These are phyloP conservation scores for Protosalanx chinensis DNA, from an alignment of 2,797 vertebrate species.

Conservation along the genomic window DNA sequence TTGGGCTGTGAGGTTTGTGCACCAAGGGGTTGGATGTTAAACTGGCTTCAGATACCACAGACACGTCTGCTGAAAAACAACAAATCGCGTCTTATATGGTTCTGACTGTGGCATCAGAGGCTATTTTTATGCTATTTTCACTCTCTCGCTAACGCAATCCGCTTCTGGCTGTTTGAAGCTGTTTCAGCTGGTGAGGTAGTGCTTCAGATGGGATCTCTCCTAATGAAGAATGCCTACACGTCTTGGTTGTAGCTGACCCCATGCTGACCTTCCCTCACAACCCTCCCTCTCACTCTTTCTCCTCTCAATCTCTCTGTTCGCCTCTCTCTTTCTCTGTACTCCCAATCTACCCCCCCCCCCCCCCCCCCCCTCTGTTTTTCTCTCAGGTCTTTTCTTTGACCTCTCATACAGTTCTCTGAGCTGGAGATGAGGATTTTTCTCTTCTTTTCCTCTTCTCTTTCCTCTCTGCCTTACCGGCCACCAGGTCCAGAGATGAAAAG, in stretches of 20 bases:
- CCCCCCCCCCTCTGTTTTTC: neutral
- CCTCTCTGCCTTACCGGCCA: neutral
- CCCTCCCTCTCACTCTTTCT: neutral
- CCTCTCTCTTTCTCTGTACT: conserved; percentile 14
- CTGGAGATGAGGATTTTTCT: neutral
- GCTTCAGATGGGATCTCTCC: conserved; percentile 6
- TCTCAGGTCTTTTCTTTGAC: neutral
- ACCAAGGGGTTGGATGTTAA: no score
- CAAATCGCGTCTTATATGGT: no score
- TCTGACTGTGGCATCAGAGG: no score
- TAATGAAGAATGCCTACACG: conserved; percentile 46
- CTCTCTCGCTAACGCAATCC: no score
- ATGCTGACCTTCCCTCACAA: neutral
- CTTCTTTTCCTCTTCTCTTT: no score
- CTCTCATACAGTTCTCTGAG: conserved; percentile 5
- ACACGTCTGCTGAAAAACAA: no score
- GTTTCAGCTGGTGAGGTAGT: conserved; percentile 11
- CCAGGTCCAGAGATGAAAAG: conserved; percentile 47
- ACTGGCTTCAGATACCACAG: no score
- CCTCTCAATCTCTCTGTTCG: neutral
- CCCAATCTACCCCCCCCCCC: conserved; percentile 27
- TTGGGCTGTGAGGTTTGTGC: no score
- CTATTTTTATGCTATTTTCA: no score
- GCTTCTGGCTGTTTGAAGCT: no score
- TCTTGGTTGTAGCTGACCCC: conserved; percentile 18